A percentile compares a stretch with the other conserved stretches of the same genome.
phyloP scores from a whole-genome alignment of 2,888 invertebrate species.

The Drosophila dives region DNA sequence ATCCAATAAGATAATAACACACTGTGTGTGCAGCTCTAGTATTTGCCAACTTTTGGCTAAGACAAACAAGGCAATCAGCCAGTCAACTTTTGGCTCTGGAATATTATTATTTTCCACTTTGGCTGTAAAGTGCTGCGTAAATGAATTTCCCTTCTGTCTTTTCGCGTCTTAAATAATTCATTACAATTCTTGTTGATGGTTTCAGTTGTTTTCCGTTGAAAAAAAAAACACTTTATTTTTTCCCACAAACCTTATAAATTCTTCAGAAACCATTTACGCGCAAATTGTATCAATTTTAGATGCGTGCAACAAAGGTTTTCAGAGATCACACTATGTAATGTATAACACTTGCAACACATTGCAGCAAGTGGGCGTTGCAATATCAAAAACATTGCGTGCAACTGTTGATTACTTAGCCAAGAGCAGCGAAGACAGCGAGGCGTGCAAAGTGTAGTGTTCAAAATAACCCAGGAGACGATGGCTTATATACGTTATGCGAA shows the following conservation, averaged over 20 bases:
- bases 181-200: conserved; percentile 24
- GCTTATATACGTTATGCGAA: conserved; percentile 37
- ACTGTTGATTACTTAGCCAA: conserved; percentile 16
- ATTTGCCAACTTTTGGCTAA: conserved; percentile 25
- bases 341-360: conserved; percentile 14
- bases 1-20: conserved; percentile 34
- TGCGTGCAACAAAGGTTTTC: conserved; percentile 21
- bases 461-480: neutral
- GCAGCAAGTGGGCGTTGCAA: neutral
- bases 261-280: conserved; percentile 51
- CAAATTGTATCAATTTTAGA: conserved; percentile 27
- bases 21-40: conserved; percentile 18
- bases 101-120: conserved; percentile 28
- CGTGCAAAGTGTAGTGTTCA: neutral
- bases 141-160: conserved; percentile 46
- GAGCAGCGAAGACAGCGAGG: conserved; percentile 5
- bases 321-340: neutral
- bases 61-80: conserved; percentile 16
- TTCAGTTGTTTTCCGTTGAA: conserved; percentile 3
- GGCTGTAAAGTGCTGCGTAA: conserved; percentile 47
- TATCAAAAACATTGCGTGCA: conserved; percentile 9
- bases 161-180: conserved; percentile 60
- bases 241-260: conserved; percentile 32
- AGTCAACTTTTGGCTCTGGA: conserved; percentile 17
- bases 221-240: conserved; percentile 9